Conservation (phyloP, 2,888 invertebrate species). For the Timema podura region DNA sequence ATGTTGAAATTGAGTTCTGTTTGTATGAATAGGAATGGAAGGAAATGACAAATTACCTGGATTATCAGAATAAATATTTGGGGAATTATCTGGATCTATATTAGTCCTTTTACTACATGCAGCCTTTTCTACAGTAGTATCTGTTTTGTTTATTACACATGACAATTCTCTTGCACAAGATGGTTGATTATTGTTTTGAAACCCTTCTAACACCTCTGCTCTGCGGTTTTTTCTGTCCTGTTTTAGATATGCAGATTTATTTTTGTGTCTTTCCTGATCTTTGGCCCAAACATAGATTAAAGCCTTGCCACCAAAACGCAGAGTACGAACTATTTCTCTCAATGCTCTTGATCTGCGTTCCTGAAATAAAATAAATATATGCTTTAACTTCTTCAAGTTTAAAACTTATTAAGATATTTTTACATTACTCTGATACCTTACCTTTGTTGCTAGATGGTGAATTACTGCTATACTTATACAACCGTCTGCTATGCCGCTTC, state of each 20-base stretch:
- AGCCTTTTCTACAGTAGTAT: background rate
- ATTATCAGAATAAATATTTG: background rate
- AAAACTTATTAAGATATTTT: too few species aligned
- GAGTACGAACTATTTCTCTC: conserved; percentile 67
- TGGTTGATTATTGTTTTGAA: background rate
- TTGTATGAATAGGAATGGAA: conserved; percentile 76
- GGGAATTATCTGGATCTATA: too few species aligned
- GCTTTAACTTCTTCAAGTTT: too few species aligned
- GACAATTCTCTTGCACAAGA: background rate
- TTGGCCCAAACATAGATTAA: conserved; percentile 97
- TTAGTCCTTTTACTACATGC: too few species aligned
- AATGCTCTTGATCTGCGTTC: conserved; percentile 71
- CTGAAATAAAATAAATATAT: conserved; percentile 43
- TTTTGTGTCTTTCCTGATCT: conserved; percentile 67
- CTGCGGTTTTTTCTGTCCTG: conserved; percentile 53
- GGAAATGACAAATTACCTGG: background rate
- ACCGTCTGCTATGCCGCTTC: conserved; percentile 66
- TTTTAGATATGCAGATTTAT: conserved; percentile 67
- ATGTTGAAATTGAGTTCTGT: conserved; percentile 84
- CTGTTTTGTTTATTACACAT: too few species aligned
- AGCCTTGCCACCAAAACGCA: conserved; percentile 68
- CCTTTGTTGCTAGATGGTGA: conserved; percentile 85
- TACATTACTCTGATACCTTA: conserved; percentile 38
- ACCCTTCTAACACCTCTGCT: conserved; percentile 29
- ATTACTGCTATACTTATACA: conserved; percentile 93